Conservation (phyloP, 2,113 vertebrate species). For the Upupa epops region DNA sequence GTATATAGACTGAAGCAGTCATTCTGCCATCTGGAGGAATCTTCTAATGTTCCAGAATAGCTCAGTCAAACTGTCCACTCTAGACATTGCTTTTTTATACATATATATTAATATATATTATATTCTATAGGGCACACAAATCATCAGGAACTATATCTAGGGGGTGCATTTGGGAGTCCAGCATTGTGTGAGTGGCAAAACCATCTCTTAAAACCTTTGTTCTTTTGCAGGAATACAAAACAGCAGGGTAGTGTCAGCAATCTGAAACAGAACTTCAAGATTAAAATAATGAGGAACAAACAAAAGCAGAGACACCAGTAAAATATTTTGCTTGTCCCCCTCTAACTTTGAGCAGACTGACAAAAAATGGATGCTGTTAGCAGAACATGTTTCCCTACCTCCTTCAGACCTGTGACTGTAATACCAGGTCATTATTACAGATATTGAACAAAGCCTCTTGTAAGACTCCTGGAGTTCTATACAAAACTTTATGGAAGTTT, state of each 20-base stretch:
- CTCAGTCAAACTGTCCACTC: not conserved
- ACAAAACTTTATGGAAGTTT: not conserved
- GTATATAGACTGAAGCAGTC: conserved; percentile 1
- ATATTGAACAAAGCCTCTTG: not conserved
- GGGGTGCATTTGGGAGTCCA: not conserved
- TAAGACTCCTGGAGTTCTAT: not conserved
- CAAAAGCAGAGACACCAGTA: not conserved
- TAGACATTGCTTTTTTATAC: not conserved
- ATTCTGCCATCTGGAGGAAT: conserved; percentile 67
- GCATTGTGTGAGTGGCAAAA: not conserved
- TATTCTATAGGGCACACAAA: not conserved
- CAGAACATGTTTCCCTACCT: not conserved
- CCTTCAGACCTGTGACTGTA: not conserved
- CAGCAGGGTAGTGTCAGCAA: not conserved
- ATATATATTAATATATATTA: not conserved
- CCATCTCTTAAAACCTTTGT: not conserved
- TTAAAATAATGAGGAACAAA: not conserved
- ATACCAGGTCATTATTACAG: not conserved
- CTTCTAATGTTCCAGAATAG: not conserved
- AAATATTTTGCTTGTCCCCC: not conserved
- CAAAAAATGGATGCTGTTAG: not conserved
- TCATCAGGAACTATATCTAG: not conserved
- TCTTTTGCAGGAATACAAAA: not conserved
- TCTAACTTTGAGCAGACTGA: not conserved
- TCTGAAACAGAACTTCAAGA: not conserved